Conservation (phyloP, 35 echinoderm and acorn worm species). For the Anneissia japonica region DNA sequence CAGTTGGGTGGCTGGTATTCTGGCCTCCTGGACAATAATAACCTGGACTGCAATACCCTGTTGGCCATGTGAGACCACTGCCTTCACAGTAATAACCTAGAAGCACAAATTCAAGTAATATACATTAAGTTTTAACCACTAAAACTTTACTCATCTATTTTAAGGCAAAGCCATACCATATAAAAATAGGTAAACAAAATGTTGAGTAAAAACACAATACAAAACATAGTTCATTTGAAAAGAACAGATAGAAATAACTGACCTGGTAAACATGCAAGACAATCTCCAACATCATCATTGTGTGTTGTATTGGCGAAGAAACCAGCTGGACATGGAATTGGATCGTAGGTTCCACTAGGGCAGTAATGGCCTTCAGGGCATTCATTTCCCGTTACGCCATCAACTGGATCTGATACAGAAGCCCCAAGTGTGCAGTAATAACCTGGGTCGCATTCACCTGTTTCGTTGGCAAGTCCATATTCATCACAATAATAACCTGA, state of each 20-base stretch:
- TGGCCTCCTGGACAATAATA: constrained; percentile 94
- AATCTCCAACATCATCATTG: constrained; percentile 55
- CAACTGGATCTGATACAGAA: constrained; percentile 42
- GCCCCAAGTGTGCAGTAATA: constrained; percentile 78
- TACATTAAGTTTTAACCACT: too few relatives aligned
- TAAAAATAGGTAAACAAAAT: too few relatives aligned
- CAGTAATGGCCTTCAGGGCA: constrained; percentile 87
- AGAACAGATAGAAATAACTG: background rate
- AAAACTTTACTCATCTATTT: too few relatives aligned
- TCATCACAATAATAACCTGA: constrained; percentile 82
- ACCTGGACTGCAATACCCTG: constrained; percentile 63
- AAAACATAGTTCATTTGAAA: too few relatives aligned
- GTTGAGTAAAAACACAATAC: too few relatives aligned
- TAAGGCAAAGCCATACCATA: too few relatives aligned
- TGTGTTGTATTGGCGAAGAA: constrained; percentile 76
- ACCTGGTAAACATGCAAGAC: constrained; percentile 81
- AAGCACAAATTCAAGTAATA: background rate
- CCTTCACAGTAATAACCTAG: constrained; percentile 86
- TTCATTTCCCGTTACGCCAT: constrained; percentile 54
- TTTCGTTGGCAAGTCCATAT: constrained; percentile 54
- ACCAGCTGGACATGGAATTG: constrained; percentile 63
- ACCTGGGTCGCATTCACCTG: constrained; percentile 66
- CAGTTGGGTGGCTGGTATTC: constrained; percentile 67
- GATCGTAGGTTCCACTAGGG: constrained; percentile 62
- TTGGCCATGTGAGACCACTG: constrained; percentile 61